Evolutionary conservation across 1,140 invertebrate genomes (phyloP).

Genomic region (Acromyrmex charruanus): DNA sequence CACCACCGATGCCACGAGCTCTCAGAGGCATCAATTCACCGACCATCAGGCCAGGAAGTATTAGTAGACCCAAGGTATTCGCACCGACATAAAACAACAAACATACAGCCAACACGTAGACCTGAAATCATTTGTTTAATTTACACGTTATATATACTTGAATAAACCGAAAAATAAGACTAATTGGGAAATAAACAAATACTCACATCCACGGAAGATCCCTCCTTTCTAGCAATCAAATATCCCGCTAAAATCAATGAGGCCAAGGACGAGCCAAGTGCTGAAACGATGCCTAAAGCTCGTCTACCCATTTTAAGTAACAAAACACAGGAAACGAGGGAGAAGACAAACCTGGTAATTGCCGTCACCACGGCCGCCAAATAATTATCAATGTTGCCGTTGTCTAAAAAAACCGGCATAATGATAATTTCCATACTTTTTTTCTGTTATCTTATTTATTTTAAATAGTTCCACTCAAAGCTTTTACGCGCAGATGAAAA

Average conservation of each 20-base stretch:
- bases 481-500: not conserved
- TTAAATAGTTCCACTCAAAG: conserved; percentile 6
- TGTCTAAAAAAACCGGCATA: conserved; percentile 64
- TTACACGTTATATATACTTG: not conserved
- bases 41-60: conserved; percentile 90
- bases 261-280: conserved; percentile 88
- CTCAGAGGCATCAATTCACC: conserved; percentile 90
- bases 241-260: conserved; percentile 88
- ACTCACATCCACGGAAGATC: conserved; percentile 82
- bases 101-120: conserved; percentile 86
- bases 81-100: conserved; percentile 89
- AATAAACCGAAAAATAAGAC: conserved; percentile 6
- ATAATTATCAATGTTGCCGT: conserved; percentile 82
- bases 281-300: conserved; percentile 88
- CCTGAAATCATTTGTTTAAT: conserved; percentile 70
- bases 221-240: conserved; percentile 84
- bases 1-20: conserved; percentile 89
- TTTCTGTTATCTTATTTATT: not conserved
- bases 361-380: conserved; percentile 90
- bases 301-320: conserved; percentile 89
- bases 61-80: conserved; percentile 91
- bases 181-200: not conserved
- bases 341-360: conserved; percentile 88
- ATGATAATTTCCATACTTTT: conserved; percentile 24
- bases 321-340: conserved; percentile 88